Evolutionary conservation across 2,797 vertebrate species (phyloP).

Genomic region (Protosalanx chinensis): DNA sequence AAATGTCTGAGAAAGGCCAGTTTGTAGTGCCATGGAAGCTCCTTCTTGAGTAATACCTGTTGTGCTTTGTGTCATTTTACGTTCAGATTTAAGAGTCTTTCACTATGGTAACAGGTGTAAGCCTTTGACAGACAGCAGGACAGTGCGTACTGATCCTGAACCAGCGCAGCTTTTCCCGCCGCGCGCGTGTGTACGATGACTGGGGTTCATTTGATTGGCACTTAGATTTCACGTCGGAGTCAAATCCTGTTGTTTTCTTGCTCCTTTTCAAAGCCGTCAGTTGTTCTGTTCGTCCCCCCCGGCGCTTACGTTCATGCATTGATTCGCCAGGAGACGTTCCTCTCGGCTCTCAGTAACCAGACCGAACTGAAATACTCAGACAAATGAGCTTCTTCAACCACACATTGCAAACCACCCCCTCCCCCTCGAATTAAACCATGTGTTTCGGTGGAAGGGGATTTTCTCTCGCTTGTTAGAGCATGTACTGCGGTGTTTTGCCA

Average conservation of each 20-base stretch:
- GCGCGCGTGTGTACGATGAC: too few species aligned
- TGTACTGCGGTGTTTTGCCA: not conserved
- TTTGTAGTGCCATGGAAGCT: too few species aligned
- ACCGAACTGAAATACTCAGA: not conserved
- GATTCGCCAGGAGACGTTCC: not conserved
- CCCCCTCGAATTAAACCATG: not conserved
- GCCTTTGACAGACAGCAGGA: too few species aligned
- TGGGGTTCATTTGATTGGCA: not conserved
- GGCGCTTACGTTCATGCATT: not conserved
- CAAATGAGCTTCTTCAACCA: not conserved
- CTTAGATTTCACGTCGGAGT: not conserved
- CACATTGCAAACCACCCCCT: not conserved
- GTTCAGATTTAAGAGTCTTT: too few species aligned
- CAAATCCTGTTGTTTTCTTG: too few species aligned
- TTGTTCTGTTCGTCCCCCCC: not conserved
- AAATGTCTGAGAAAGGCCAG: not conserved
- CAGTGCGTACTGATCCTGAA: too few species aligned
- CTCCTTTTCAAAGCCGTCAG: not conserved
- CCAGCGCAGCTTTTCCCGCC: too few species aligned
- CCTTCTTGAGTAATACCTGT: too few species aligned
- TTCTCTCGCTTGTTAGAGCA: not conserved
- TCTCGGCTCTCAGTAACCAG: not conserved
- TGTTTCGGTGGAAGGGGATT: not conserved
- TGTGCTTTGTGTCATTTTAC: too few species aligned
- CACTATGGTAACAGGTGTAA: too few species aligned